These are phyloP conservation scores for Brachionus plicatilis DNA, from an alignment of 1,140 invertebrate genomes.

Conservation along the genomic window DNA sequence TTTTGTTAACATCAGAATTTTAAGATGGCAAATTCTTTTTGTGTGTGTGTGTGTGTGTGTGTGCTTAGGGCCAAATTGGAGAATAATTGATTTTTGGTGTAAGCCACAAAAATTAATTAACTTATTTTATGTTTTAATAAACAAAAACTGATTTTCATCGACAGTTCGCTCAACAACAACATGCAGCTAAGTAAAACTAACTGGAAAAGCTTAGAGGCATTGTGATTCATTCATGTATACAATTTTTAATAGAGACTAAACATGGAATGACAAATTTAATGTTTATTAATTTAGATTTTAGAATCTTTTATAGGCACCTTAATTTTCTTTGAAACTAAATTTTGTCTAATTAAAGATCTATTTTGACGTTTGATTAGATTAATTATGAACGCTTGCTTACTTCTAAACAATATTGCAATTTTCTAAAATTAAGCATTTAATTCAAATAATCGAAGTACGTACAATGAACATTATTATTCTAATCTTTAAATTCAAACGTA, in stretches of 20 bases:
- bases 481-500: background rate
- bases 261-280: slow-evolving; percentile 32
- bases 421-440: background rate
- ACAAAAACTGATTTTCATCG: background rate
- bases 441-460: background rate
- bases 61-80: background rate
- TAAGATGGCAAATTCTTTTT: no score
- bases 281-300: background rate
- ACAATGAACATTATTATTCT: background rate
- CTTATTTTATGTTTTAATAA: background rate
- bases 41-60: no score
- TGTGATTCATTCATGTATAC: slow-evolving; percentile 4
- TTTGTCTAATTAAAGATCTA: slow-evolving; percentile 15
- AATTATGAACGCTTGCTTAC: slow-evolving; percentile 27
- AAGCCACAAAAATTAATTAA: slow-evolving; percentile 4
- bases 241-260: slow-evolving; percentile 21
- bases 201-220: background rate
- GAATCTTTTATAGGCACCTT: background rate
- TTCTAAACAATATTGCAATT: background rate
- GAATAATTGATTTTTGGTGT: background rate
- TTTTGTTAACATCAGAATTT: no score
- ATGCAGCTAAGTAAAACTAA: background rate
- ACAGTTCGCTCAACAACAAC: background rate
- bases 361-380: slow-evolving; percentile 34
- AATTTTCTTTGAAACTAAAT: background rate